Base-by-base conservation (phyloP, 2,888 invertebrate genomes). In the Drosophila acutilabella region DNA sequence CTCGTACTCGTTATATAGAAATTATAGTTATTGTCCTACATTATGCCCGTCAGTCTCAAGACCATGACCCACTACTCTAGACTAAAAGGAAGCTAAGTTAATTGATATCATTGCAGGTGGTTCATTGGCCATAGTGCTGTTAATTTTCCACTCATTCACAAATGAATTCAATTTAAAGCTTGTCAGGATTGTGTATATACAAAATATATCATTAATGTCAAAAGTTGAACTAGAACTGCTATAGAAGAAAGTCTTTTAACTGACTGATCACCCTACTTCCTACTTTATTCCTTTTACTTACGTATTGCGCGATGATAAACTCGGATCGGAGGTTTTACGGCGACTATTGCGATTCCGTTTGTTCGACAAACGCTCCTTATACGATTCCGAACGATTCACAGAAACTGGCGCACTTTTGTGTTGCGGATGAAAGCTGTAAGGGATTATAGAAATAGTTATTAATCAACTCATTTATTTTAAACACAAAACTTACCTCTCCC, bases 261-360 rank as follows among this genome's bases (percentile, higher is more conserved):
- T 8, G 2, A 8, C 30, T 30, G 30, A 30, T 30, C 30, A 23
- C 2, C 30, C 30, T 30, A 8, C 4, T 26, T 7, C 7, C 13
- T 1, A n/a, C 13, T 18, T 30, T 10, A 44, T 2, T 30, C 30
- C 36, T n/a, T 44, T 45, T 4, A 94, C 95, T 95, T 91, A 95
- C 95, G 90, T 92, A 73, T 94, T 94, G 91, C 95, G 95, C 74
- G 95, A 95, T 60, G 91, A 89, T 87, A 96, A 94, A 93, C 96
- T 96, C 50, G 96, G 96, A 93, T 96, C 96, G 89, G 96, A 96
- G 85, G 96, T 95, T 93, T 96, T 96, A 88, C 96, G 94, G 85
- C 95, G 94, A 91, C 95, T 95, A 66, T 91, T 92, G 73, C 95
- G 93, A 91, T 95, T 95, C 85, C 95, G 94, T 88, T 93, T 93